Conservation (phyloP, 2,113 vertebrate genomes). For the Proteles cristata region DNA sequence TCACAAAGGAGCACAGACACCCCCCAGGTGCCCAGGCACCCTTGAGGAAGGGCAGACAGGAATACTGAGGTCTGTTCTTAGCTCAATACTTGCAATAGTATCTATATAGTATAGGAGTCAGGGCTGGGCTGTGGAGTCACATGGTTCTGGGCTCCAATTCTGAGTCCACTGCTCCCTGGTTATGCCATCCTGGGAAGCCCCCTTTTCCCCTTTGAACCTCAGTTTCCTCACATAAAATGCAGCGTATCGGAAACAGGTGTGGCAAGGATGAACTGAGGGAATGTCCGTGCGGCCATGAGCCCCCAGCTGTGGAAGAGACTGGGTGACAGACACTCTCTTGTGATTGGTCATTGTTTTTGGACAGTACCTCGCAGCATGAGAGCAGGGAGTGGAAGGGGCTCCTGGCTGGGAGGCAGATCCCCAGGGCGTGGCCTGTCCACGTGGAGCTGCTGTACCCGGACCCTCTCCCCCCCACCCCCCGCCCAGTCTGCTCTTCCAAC, state of each 20-base stretch:
- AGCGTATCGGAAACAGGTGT: fast-evolving
- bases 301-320: neutral
- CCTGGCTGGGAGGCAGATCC: neutral
- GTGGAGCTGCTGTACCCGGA: neutral
- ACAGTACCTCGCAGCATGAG: neutral
- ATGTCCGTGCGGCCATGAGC: neutral
- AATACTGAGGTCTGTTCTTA: neutral
- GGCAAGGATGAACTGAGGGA: neutral
- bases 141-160: neutral
- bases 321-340: neutral
- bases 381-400: fast-evolving
- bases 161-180: neutral
- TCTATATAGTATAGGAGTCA: fast-evolving
- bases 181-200: neutral
- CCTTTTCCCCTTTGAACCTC: neutral
- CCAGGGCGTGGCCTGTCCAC: neutral
- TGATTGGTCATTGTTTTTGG: neutral
- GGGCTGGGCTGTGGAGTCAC: neutral
- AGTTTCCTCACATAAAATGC: neutral
- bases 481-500: no score
- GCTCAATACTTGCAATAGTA: neutral
- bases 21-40: neutral
- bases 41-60: neutral
- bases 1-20: neutral
- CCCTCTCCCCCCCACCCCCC: neutral